phyloP scores from a whole-genome alignment of 1,140 invertebrate species.

The Plectrocnemia conspersa region DNA sequence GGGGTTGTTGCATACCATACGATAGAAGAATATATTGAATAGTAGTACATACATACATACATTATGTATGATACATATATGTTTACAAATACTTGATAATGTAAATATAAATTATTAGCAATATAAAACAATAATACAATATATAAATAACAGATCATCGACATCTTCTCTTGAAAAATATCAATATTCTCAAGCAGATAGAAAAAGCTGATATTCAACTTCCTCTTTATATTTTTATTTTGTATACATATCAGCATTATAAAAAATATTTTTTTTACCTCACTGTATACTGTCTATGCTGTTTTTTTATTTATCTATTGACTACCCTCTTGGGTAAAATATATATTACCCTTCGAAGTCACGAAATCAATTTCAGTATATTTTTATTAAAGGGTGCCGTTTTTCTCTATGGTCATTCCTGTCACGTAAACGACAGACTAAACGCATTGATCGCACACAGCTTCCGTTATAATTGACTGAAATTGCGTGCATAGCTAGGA shows the following conservation, averaged over 20 bases:
- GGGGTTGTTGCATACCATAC: too few relatives aligned
- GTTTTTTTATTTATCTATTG: conserved; percentile 7
- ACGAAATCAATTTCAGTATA: conserved; percentile 12
- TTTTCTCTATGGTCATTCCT: neutral
- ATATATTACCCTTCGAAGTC: conserved; percentile 1
- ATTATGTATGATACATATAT: too few relatives aligned
- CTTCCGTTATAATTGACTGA: too few relatives aligned
- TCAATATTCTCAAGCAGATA: too few relatives aligned
- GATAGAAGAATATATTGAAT: too few relatives aligned
- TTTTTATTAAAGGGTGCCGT: conserved; percentile 1
- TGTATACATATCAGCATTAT: too few relatives aligned
- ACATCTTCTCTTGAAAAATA: too few relatives aligned
- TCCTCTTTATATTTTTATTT: too few relatives aligned
- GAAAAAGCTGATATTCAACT: too few relatives aligned
- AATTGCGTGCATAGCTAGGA: too few relatives aligned
- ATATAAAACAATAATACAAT: neutral
- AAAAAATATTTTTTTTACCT: neutral
- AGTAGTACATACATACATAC: too few relatives aligned
- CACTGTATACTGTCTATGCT: neutral
- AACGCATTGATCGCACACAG: conserved; percentile 2
- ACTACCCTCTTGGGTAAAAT: conserved; percentile 5
- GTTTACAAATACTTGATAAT: neutral
- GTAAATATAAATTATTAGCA: neutral
- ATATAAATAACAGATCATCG: neutral
- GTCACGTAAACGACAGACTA: conserved; percentile 3